phyloP scores from a whole-genome alignment of 1,140 invertebrate species.

The Hyphantria cunea region DNA sequence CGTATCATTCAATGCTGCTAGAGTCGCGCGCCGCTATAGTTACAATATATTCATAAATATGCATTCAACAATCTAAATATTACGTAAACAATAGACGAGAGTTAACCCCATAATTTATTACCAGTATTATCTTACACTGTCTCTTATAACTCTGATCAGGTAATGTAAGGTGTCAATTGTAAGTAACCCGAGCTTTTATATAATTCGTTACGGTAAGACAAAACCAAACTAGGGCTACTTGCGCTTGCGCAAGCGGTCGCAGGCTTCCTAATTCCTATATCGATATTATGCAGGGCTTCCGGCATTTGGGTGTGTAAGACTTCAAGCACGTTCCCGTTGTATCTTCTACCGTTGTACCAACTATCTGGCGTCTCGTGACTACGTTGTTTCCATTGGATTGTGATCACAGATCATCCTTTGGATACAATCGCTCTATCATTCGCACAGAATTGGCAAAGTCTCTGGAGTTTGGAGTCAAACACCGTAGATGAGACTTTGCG shows the following conservation, averaged over 20 bases:
- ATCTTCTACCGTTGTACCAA: too few species aligned
- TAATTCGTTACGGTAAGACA: conserved; percentile 18
- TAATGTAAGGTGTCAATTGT: conserved; percentile 20
- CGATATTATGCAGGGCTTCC: conserved; percentile 17
- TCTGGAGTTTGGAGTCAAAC: too few species aligned
- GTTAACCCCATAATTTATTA: not conserved
- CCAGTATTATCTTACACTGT: not conserved
- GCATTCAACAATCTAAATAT: not conserved
- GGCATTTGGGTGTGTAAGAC: conserved; percentile 1
- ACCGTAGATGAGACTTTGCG: too few species aligned
- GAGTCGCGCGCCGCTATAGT: too few species aligned
- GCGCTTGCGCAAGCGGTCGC: conserved; percentile 11
- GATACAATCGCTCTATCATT: too few species aligned
- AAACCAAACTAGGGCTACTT: conserved; percentile 16
- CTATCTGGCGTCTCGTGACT: too few species aligned
- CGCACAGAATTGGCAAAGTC: too few species aligned
- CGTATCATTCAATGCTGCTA: too few species aligned
- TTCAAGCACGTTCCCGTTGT: not conserved
- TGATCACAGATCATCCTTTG: too few species aligned
- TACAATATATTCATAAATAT: too few species aligned
- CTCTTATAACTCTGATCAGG: conserved; percentile 5
- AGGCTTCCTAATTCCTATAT: conserved; percentile 8
- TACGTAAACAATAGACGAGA: not conserved
- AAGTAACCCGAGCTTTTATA: conserved; percentile 15
- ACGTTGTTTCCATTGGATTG: too few species aligned